Evolutionary conservation across 2,888 invertebrate species (phyloP), one percentile per base, ranked within the genome.

Genomic region (Nomada flava): DNA sequence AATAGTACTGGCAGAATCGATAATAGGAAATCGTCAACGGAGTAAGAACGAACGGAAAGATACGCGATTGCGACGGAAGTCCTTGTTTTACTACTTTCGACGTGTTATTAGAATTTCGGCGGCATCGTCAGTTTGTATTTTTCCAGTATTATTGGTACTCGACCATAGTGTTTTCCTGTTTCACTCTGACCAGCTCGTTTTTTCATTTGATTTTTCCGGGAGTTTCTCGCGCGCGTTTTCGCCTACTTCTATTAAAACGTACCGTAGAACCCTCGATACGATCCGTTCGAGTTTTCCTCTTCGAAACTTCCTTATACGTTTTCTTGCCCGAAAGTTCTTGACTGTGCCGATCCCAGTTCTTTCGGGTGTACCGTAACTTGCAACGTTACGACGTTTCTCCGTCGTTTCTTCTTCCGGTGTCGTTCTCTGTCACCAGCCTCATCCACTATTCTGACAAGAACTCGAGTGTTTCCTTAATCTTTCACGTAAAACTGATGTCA

Each of bases 261-360:
- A 76, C 76, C 80, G 57, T 52, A 26, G 77, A 83, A 78, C 79
- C 77, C 68, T 82, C 86, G 87, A 88, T 86, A 78, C 88, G 84
- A 86, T 86, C 71, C 81, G 67, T 79, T 82, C 77, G 85, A 85
- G 84, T 82, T 84, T 81, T 65, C 79, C 86, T 82, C 79, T 82
- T 80, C 70, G 77, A 88, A 88, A 88, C 88, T 88, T 88, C 86
- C 83, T 88, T 86, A 83, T 86, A 88, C 83, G 85, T 83, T 88
- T 88, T 85, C 88, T 87, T 83, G 71, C 77, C 69, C 29, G 68
- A 82, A 88, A 87, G 79, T 87, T 88, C 81, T 80, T 76, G 76
- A 82, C 86, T 84, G 72, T 76, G 76, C 67, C 88, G 84, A 86
- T 84, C 86, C 78, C 76, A 44, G 71, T 76, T 78, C 87, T 65